These are phyloP conservation scores for Coranthus polyacanthus DNA, from an alignment of 2,797 vertebrate species.

Conservation along the genomic window DNA sequence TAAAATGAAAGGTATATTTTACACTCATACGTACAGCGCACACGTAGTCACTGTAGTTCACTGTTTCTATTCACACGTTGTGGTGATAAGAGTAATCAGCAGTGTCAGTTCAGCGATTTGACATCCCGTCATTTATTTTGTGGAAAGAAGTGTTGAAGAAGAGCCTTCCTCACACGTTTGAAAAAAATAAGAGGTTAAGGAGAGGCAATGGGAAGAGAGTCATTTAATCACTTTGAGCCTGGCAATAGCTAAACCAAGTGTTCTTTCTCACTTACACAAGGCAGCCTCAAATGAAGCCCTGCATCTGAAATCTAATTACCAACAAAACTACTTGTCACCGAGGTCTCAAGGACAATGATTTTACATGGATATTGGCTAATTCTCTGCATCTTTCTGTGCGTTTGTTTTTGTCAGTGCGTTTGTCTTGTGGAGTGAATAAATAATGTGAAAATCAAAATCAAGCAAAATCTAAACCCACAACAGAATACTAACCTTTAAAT, in stretches of 20 bases:
- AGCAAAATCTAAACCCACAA: too few species aligned
- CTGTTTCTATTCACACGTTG: too few species aligned
- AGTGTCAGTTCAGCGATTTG: neutral
- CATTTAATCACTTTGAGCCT: constrained; percentile 16
- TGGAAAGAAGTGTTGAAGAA: too few species aligned
- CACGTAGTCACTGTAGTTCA: too few species aligned
- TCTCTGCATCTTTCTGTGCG: neutral
- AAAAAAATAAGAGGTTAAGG: constrained; percentile 18
- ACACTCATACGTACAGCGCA: too few species aligned
- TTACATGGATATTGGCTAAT: constrained; percentile 33
- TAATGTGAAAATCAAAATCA: neutral
- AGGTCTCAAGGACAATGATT: constrained; percentile 35
- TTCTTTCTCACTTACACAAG: too few species aligned
- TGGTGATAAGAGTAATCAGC: too few species aligned
- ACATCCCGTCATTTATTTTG: neutral
- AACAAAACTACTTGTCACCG: constrained; percentile 27
- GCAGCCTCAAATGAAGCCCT: constrained; percentile 21
- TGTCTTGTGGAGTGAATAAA: neutral
- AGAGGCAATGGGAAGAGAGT: constrained; percentile 12
- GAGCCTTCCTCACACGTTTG: constrained; percentile 1
- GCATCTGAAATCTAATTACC: constrained; percentile 27
- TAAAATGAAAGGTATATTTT: too few species aligned
- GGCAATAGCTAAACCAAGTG: constrained; percentile 14
- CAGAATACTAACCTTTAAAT: too few species aligned
- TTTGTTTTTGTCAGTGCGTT: neutral